Evolutionary conservation across 2,797 vertebrate genomes (phyloP).

Genomic region (Acrossocheilus wenchowensis): DNA sequence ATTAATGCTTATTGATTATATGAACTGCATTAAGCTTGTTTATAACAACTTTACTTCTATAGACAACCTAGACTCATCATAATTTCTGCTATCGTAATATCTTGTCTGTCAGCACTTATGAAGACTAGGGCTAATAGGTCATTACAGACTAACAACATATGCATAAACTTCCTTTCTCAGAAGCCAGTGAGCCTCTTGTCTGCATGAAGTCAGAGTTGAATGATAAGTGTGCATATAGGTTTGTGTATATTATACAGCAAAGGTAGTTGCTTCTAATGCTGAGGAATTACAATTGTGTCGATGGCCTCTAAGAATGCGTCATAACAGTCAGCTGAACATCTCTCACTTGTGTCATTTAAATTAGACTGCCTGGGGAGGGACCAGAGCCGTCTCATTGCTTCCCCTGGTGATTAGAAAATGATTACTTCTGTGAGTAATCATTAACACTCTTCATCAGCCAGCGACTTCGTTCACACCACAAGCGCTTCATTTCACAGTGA

Average conservation of each 20-base stretch:
- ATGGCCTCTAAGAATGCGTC: slow-evolving; percentile 3
- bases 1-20: slow-evolving; percentile 11
- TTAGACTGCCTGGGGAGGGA: slow-evolving; percentile 27
- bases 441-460: slow-evolving; percentile 53
- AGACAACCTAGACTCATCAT: slow-evolving; percentile 3
- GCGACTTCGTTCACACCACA: slow-evolving; percentile 40
- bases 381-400: slow-evolving; percentile 8
- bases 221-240: background rate
- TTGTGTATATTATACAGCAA: background rate
- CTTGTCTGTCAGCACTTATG: slow-evolving; percentile 2
- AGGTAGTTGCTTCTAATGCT: slow-evolving; percentile 1
- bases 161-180: slow-evolving; percentile 1
- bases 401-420: slow-evolving; percentile 44
- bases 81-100: slow-evolving; percentile 1
- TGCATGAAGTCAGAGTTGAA: background rate
- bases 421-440: slow-evolving; percentile 49
- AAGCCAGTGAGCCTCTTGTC: background rate
- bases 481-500: slow-evolving; percentile 48
- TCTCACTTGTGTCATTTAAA: slow-evolving; percentile 36
- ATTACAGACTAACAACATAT: slow-evolving; percentile 32
- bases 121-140: background rate
- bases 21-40: slow-evolving; percentile 7
- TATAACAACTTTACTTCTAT: background rate
- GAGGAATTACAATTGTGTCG: background rate
- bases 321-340: slow-evolving; percentile 45